Conservation (phyloP, 2,113 vertebrate species). For the Hiodon alosoides region DNA sequence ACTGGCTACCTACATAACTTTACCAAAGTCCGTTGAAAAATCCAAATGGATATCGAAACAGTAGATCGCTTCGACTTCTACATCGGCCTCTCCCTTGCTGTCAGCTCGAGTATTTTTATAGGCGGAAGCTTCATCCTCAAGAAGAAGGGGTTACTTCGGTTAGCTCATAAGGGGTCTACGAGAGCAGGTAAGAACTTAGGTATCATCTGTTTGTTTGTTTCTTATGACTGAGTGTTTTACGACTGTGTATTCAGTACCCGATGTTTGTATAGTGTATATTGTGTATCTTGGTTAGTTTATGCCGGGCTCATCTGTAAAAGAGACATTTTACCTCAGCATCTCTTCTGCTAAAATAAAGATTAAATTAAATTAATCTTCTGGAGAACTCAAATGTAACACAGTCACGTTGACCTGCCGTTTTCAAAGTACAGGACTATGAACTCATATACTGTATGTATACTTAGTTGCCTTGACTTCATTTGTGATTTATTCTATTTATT, state of each 20-base stretch:
- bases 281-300: too few relatives aligned
- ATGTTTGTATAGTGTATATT: too few relatives aligned
- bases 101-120: slow-evolving; percentile 71
- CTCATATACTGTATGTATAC: too few relatives aligned
- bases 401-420: too few relatives aligned
- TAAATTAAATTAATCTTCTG: too few relatives aligned
- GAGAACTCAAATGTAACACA: too few relatives aligned
- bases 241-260: too few relatives aligned
- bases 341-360: too few relatives aligned
- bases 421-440: too few relatives aligned
- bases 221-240: not conserved
- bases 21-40: not conserved
- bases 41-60: slow-evolving; percentile 52
- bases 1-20: not conserved
- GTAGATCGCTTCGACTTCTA: slow-evolving; percentile 55
- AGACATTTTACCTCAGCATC: too few relatives aligned
- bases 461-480: not conserved
- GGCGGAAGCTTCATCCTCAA: slow-evolving; percentile 74
- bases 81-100: slow-evolving; percentile 63
- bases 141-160: slow-evolving; percentile 74
- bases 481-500: not conserved
- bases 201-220: not conserved
- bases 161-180: slow-evolving; percentile 60
- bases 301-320: too few relatives aligned
- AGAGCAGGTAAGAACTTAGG: slow-evolving; percentile 63